Evolutionary conservation across 2,888 invertebrate species (phyloP).

Genomic region (Eumerus sabulonum): DNA sequence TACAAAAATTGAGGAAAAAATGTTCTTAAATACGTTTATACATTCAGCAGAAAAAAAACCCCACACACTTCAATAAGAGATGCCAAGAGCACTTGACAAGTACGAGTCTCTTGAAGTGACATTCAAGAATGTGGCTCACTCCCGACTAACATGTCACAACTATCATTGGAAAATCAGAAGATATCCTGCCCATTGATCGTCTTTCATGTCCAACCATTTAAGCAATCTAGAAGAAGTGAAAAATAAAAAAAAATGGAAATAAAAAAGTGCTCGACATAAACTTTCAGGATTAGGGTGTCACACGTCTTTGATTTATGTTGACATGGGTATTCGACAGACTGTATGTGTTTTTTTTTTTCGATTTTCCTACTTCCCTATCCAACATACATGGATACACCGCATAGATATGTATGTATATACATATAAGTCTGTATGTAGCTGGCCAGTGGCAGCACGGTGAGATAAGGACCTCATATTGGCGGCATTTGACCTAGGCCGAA

Average conservation of each 20-base stretch:
- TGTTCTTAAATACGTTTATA: too few relatives aligned
- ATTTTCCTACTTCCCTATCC: conserved; percentile 21
- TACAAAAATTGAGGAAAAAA: too few relatives aligned
- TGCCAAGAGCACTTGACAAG: conserved; percentile 27
- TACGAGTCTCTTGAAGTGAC: conserved; percentile 66
- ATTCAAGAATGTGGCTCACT: conserved; percentile 44
- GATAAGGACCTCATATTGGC: conserved; percentile 55
- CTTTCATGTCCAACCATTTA: conserved; percentile 65
- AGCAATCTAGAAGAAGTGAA: conserved; percentile 63
- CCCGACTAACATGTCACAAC: conserved; percentile 28
- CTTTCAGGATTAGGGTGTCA: conserved; percentile 68
- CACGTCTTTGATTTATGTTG: conserved; percentile 69
- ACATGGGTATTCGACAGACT: conserved; percentile 66
- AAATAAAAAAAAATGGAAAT: conserved; percentile 35
- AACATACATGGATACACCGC: conserved; percentile 12
- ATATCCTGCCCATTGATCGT: conserved; percentile 61
- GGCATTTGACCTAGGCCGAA: conserved; percentile 54
- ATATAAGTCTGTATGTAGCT: too few relatives aligned
- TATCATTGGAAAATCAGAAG: conserved; percentile 60
- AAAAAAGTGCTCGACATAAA: conserved; percentile 53
- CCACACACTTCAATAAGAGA: too few relatives aligned
- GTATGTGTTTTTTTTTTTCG: conserved; percentile 43
- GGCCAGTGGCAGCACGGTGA: conserved; percentile 33
- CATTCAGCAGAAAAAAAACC: too few relatives aligned
- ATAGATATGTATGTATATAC: conserved; percentile 15